A percentile compares a stretch with the other conserved stretches of the same genome.
Conservation (phyloP, 2,888 invertebrate genomes). For the Lysandra coridon region DNA sequence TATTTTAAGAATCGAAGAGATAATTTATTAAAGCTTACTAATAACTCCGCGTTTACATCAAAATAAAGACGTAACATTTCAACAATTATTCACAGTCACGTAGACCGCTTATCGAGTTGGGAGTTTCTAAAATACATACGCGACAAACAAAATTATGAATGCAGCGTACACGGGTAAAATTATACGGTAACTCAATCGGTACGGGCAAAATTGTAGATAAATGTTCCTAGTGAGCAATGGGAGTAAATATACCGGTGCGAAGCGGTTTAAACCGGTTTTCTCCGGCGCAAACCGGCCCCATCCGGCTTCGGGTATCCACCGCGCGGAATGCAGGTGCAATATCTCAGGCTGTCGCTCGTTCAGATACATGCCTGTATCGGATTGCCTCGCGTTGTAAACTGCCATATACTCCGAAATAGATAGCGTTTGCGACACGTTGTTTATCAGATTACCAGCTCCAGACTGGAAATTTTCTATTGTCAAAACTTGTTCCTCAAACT, state of each 20-base stretch:
- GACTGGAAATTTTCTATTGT: constrained; percentile 34
- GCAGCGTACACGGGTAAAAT: constrained; percentile 26
- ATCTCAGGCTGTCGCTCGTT: constrained; percentile 45
- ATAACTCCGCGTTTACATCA: background rate
- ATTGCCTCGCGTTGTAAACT: constrained; percentile 39
- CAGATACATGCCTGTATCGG: constrained; percentile 41
- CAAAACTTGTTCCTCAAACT: constrained; percentile 16
- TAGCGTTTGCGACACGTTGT: constrained; percentile 37
- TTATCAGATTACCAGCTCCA: constrained; percentile 37
- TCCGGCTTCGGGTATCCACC: constrained; percentile 42
- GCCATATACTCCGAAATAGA: constrained; percentile 39
- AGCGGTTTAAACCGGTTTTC: constrained; percentile 40
- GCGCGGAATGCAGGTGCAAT: constrained; percentile 45
- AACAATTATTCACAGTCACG: constrained; percentile 30
- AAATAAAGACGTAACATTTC: background rate
- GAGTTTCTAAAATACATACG: constrained; percentile 15
- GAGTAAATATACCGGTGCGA: constrained; percentile 38
- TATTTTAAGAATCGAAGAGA: background rate
- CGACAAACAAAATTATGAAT: constrained; percentile 28
- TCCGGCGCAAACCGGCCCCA: constrained; percentile 39
- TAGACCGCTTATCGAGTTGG: background rate
- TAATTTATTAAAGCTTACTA: background rate
- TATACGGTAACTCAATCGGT: constrained; percentile 35
- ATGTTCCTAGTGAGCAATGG: constrained; percentile 31
- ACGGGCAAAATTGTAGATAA: constrained; percentile 33